A percentile compares a stretch with the other conserved stretches of the same genome.
Conservation (phyloP, 2,888 invertebrate genomes). For the Euproctis similis region DNA sequence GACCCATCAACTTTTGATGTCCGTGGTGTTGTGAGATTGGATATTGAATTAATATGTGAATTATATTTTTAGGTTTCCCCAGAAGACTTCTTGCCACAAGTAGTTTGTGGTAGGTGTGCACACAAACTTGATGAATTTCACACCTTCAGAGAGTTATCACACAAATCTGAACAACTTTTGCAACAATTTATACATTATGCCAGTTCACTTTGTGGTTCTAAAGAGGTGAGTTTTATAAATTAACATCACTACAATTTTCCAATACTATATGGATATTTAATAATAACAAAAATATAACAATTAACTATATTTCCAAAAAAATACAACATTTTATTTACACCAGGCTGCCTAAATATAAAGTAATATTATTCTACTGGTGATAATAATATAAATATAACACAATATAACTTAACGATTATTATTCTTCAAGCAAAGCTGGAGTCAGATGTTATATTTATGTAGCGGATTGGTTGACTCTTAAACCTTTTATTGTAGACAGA, state of each 20-base stretch:
- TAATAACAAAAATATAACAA: conserved; percentile 6
- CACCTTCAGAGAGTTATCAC: conserved; percentile 85
- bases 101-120: conserved; percentile 85
- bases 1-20: conserved; percentile 56
- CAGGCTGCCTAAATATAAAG: conserved; percentile 22
- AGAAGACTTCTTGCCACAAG: conserved; percentile 84
- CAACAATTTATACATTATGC: conserved; percentile 85
- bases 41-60: conserved; percentile 27
- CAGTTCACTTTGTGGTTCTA: conserved; percentile 78
- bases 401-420: conserved; percentile 9
- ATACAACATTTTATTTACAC: conserved; percentile 27
- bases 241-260: too few species aligned
- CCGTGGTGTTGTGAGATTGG: conserved; percentile 39
- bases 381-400: conserved; percentile 13
- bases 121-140: conserved; percentile 84
- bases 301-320: conserved; percentile 13
- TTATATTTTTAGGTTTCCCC: conserved; percentile 81
- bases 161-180: conserved; percentile 83
- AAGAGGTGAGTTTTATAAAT: conserved; percentile 80
- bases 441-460: conserved; percentile 52
- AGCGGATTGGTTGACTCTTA: conserved; percentile 52
- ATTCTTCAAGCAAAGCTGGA: conserved; percentile 46
- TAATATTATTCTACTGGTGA: conserved; percentile 11
- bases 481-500: conserved; percentile 49
- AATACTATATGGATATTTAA: too few species aligned